Base-by-base conservation (phyloP, 2,113 vertebrate genomes). In the Vireo altiloquus region DNA sequence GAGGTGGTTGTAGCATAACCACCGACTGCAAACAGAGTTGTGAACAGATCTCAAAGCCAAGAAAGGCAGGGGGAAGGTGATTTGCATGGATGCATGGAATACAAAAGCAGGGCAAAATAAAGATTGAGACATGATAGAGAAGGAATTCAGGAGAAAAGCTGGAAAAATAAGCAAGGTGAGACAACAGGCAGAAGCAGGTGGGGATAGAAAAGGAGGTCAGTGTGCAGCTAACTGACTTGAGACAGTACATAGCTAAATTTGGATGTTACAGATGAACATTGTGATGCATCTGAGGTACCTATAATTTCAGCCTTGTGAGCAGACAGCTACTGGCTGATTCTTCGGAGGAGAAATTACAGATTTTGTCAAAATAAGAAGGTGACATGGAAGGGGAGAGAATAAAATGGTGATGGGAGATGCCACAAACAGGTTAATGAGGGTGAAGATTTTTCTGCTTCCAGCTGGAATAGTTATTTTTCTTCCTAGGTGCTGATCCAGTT, bases 1-100 rank as follows among this genome's bases (percentile, higher is more conserved):
- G 93, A 94, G 94, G 39, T 39, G 39, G 8, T 35, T 91, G 82
- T 80, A 85, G 70, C 40, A 9, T 33, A 88, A 69, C 63, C 85
- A 74, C 42, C 4, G 0, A 20, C 56, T 81, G 65, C 82, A 85
- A 66, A 61, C 75, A 9, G 2, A 37, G 72, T 24, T 89, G 52
- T 27, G 57, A 90, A 70, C 46, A n/a, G 53, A 84, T 66, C 54
- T 82, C 90, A 85, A 33, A 80, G 47, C 84, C 66, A 74, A 35
- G 70, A 53, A 35, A 46, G 85, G 42, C 70, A 27, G 30, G 27
- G 57, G 44, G 75, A 78, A 90, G 53, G 42, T 61, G 85, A 37
- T 63, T 42, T 13, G 16, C 63, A 20, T 18, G 39, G 79, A 79
- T 77, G 13, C 35, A 56, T 13, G 44, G 74, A 78, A 70, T 56